phyloP scores from a whole-genome alignment of 2,797 vertebrate species.

The Liasis olivaceus region DNA sequence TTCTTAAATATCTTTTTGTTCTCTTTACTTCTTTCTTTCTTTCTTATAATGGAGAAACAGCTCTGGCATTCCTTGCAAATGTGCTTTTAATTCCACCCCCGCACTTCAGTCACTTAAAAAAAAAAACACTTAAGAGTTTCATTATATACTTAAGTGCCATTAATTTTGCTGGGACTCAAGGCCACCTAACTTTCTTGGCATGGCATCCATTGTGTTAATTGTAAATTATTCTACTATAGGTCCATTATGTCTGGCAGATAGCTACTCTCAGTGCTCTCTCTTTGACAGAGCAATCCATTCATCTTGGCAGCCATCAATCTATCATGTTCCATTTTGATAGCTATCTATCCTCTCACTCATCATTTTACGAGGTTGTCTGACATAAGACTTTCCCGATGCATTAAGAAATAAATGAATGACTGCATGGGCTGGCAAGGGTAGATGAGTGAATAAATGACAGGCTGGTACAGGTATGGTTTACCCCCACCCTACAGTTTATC shows the following conservation, averaged over 20 bases:
- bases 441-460: constrained; percentile 37
- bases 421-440: constrained; percentile 56
- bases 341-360: constrained; percentile 43
- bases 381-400: constrained; percentile 42
- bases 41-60: neutral
- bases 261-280: constrained; percentile 28
- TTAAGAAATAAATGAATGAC: constrained; percentile 55
- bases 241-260: constrained; percentile 29
- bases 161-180: constrained; percentile 6
- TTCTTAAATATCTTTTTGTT: neutral
- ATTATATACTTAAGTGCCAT: constrained; percentile 20
- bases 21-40: neutral
- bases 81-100: constrained; percentile 7
- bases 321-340: constrained; percentile 49
- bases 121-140: constrained; percentile 18
- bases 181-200: constrained; percentile 4
- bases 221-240: constrained; percentile 34
- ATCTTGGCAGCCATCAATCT: constrained; percentile 38
- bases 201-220: constrained; percentile 4
- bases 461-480: neutral
- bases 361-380: constrained; percentile 45
- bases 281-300: constrained; percentile 40
- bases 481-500: neutral
- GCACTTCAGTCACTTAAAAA: constrained; percentile 1
- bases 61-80: neutral